These are phyloP conservation scores for Paracanthobrama guichenoti DNA, from an alignment of 2,113 vertebrate species.

Conservation along the genomic window DNA sequence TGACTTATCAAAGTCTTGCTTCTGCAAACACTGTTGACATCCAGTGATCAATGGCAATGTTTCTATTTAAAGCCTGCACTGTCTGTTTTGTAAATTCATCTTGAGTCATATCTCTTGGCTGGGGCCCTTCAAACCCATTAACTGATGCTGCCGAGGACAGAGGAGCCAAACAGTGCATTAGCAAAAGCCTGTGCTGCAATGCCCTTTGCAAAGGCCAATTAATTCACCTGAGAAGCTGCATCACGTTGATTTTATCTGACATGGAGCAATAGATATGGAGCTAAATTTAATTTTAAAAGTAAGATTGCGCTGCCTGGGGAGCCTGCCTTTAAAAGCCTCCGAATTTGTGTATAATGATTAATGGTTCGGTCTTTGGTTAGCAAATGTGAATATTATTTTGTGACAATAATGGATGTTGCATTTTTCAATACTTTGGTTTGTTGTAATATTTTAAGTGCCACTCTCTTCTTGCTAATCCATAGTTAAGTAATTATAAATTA, in stretches of 20 bases:
- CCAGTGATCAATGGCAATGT: background rate
- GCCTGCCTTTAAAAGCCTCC: background rate
- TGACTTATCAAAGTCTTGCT: background rate
- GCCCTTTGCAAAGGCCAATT: constrained; percentile 28
- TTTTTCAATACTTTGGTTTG: too few relatives aligned
- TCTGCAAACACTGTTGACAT: constrained; percentile 1
- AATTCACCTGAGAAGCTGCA: constrained; percentile 3
- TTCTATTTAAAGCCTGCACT: constrained; percentile 23
- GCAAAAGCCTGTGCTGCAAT: background rate
- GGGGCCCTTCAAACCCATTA: constrained; percentile 41
- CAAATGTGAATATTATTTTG: background rate
- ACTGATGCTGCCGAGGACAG: constrained; percentile 18
- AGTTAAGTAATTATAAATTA: background rate
- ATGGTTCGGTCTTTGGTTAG: background rate
- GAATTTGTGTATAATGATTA: background rate
- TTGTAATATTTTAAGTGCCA: background rate
- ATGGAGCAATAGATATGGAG: background rate
- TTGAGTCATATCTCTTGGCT: constrained; percentile 45
- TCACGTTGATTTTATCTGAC: background rate
- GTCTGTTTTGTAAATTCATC: constrained; percentile 24
- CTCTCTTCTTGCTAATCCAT: background rate
- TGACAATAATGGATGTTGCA: background rate
- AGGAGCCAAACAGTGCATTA: constrained; percentile 29
- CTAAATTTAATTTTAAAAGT: constrained; percentile 7
- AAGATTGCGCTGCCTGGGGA: background rate